These are phyloP conservation scores for Pollenia labialis DNA, from an alignment of 2,888 invertebrate genomes.

Conservation along the genomic window DNA sequence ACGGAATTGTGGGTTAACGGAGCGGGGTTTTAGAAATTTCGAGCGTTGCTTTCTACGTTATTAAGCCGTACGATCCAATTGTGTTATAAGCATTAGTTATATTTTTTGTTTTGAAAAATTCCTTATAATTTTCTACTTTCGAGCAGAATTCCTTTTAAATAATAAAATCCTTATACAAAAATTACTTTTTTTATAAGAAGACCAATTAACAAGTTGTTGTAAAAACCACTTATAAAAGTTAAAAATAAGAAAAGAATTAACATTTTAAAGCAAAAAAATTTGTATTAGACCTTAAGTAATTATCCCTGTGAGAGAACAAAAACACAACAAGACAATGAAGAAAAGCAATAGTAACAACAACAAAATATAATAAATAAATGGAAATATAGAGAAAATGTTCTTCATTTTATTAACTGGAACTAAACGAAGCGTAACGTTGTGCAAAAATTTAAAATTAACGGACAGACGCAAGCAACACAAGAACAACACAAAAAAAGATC, in stretches of 20 bases:
- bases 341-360: constrained; percentile 11
- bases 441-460: constrained; percentile 63
- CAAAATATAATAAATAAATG: neutral
- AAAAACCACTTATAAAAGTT: constrained; percentile 9
- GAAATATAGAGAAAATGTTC: constrained; percentile 49
- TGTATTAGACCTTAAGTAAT: constrained; percentile 19
- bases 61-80: too few species aligned
- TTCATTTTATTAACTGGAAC: constrained; percentile 64
- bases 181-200: constrained; percentile 7
- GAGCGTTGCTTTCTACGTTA: too few species aligned
- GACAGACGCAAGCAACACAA: constrained; percentile 7
- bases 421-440: constrained; percentile 65
- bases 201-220: constrained; percentile 23
- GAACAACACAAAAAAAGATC: neutral
- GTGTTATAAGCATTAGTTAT: too few species aligned
- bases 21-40: too few species aligned
- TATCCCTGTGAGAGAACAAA: constrained; percentile 2
- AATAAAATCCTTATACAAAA: neutral
- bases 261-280: neutral
- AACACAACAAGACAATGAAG: constrained; percentile 7
- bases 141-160: too few species aligned
- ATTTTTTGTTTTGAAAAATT: too few species aligned
- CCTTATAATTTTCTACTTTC: too few species aligned
- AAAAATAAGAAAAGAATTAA: neutral
- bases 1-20: too few species aligned